Conservation (phyloP, 2,888 invertebrate genomes). For the Pteria penguin region DNA sequence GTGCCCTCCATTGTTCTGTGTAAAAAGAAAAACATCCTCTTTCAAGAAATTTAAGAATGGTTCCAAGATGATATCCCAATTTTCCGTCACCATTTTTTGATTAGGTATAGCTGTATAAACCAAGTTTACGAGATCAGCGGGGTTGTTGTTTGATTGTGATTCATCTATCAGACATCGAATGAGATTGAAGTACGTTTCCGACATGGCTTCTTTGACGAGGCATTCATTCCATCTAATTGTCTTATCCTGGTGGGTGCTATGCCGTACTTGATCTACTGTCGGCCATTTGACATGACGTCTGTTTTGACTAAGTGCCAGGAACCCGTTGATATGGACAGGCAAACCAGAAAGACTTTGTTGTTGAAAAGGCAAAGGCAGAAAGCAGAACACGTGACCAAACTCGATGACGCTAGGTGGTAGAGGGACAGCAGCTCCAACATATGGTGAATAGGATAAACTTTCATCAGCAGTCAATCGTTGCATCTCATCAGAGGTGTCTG, state of each 20-base stretch:
- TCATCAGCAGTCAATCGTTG: slow-evolving; percentile 29
- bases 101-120: slow-evolving; percentile 47
- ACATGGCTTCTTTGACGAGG: slow-evolving; percentile 67
- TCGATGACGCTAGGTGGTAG: neutral
- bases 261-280: slow-evolving; percentile 54
- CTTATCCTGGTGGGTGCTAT: slow-evolving; percentile 58
- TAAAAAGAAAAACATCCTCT: slow-evolving; percentile 23
- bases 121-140: slow-evolving; percentile 2
- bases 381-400: slow-evolving; percentile 74
- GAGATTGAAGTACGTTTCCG: slow-evolving; percentile 58
- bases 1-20: slow-evolving; percentile 35
- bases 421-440: slow-evolving; percentile 48
- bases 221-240: slow-evolving; percentile 72
- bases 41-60: slow-evolving; percentile 8
- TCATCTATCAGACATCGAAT: slow-evolving; percentile 46
- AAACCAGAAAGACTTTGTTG: slow-evolving; percentile 70
- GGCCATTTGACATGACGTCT: slow-evolving; percentile 76
- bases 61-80: slow-evolving; percentile 58
- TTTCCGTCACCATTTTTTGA: slow-evolving; percentile 24
- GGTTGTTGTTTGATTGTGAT: slow-evolving; percentile 16
- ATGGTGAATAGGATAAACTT: slow-evolving; percentile 43
- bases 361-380: slow-evolving; percentile 75
- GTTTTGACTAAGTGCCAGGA: slow-evolving; percentile 74
- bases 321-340: slow-evolving; percentile 76
- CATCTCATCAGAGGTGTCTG: slow-evolving; percentile 46